Evolutionary conservation across 1,140 invertebrate species (phyloP).

Genomic region (Drosophila sproati): DNA sequence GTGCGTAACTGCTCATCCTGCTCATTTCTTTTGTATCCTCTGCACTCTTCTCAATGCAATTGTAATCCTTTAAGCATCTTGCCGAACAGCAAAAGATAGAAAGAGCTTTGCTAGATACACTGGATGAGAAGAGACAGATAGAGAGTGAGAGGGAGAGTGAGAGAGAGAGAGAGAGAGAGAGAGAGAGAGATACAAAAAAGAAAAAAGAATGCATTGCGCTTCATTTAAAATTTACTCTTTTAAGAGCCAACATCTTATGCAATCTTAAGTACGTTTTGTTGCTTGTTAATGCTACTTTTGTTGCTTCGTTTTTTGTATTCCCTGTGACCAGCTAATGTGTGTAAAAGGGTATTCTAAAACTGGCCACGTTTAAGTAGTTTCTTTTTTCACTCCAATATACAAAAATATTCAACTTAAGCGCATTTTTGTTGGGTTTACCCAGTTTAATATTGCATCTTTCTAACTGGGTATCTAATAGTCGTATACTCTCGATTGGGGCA

Average conservation of each 20-base stretch:
- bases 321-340: neutral
- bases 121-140: neutral
- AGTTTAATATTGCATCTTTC: neutral
- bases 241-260: constrained; percentile 45
- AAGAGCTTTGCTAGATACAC: neutral
- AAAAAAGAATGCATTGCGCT: constrained; percentile 67
- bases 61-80: constrained; percentile 75
- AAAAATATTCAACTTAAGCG: no score
- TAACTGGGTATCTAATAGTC: neutral
- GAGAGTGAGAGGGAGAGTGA: neutral
- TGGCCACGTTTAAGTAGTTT: no score
- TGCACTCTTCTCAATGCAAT: constrained; percentile 50
- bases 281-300: constrained; percentile 22
- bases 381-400: no score
- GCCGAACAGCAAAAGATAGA: constrained; percentile 29
- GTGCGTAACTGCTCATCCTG: constrained; percentile 33
- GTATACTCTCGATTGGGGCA: neutral
- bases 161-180: neutral
- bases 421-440: constrained; percentile 18
- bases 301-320: constrained; percentile 2
- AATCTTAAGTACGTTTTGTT: constrained; percentile 22
- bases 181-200: neutral
- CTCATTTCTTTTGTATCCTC: constrained; percentile 19
- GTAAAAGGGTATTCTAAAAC: neutral
- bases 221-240: constrained; percentile 71